Percentiles rank a stretch among this genome's conserved stretches.
Conservation (phyloP, 2,888 invertebrate genomes). For the Pyrrhosoma nymphula region DNA sequence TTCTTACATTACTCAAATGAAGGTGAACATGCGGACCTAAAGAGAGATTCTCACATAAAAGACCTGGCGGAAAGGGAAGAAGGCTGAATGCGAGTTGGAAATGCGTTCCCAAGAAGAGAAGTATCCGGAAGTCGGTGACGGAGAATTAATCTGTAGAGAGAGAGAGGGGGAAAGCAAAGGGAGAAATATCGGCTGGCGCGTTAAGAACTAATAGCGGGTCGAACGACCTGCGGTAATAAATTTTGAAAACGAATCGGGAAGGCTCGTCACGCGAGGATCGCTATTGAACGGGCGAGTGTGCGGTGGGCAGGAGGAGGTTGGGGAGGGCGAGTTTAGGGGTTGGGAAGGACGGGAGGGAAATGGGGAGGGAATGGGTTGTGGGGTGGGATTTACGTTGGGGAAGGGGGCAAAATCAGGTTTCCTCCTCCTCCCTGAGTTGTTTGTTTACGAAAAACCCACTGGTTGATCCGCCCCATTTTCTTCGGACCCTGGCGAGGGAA, state of each 20-base stretch:
- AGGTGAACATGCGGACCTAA: not conserved
- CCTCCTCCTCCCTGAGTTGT: not conserved
- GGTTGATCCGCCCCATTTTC: constrained; percentile 9
- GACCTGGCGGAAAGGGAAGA: not conserved
- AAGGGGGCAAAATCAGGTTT: not conserved
- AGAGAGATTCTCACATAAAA: too few species aligned
- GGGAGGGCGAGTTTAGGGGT: not conserved
- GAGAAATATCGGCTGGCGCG: not conserved
- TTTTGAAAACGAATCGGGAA: not conserved
- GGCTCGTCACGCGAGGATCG: constrained; percentile 31
- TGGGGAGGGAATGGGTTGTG: not conserved
- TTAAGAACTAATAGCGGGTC: not conserved
- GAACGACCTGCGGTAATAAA: not conserved
- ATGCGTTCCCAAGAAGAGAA: not conserved
- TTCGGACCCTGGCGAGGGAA: not conserved
- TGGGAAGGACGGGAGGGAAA: not conserved
- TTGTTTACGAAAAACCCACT: constrained; percentile 28
- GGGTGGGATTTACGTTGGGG: not conserved
- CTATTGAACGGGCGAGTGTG: not conserved
- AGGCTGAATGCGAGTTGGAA: not conserved
- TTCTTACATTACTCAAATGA: not conserved
- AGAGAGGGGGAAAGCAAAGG: not conserved
- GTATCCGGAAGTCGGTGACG: not conserved
- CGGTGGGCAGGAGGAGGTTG: not conserved
- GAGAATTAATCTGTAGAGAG: too few species aligned